phyloP scores from a whole-genome alignment of 2,888 invertebrate species.

The Aethes cnicana region DNA sequence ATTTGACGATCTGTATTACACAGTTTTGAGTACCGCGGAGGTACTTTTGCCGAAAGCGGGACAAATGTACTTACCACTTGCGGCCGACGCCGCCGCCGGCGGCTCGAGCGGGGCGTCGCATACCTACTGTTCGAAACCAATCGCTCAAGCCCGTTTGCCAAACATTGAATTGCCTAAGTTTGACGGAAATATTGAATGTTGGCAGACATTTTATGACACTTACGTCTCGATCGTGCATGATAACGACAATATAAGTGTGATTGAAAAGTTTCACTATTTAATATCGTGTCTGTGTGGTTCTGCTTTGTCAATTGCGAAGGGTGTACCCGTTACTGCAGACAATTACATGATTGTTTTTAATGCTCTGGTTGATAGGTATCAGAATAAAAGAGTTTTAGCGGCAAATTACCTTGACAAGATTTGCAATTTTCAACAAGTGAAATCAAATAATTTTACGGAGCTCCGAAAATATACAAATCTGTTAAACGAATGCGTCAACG shows the following conservation, averaged over 20 bases:
- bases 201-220: conserved; percentile 17
- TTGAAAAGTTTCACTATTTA: conserved; percentile 17
- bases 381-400: conserved; percentile 16
- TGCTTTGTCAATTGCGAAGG: conserved; percentile 7
- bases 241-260: not conserved
- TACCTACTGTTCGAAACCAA: not conserved
- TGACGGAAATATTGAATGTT: conserved; percentile 12
- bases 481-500: conserved; percentile 9
- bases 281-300: conserved; percentile 6
- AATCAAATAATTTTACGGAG: not conserved
- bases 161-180: conserved; percentile 5
- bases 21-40: too few species aligned
- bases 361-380: conserved; percentile 5
- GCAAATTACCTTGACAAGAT: conserved; percentile 9
- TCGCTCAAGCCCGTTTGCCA: not conserved
- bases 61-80: too few species aligned
- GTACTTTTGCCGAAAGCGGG: too few species aligned
- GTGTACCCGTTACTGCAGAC: conserved; percentile 8
- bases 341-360: conserved; percentile 9
- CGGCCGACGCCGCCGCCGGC: too few species aligned
- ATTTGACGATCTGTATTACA: too few species aligned
- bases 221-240: conserved; percentile 12
- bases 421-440: conserved; percentile 4
- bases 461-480: not conserved
- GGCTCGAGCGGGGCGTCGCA: too few species aligned